Conservation (phyloP, 2,888 invertebrate genomes). For the Trissolcus brochymenae region DNA sequence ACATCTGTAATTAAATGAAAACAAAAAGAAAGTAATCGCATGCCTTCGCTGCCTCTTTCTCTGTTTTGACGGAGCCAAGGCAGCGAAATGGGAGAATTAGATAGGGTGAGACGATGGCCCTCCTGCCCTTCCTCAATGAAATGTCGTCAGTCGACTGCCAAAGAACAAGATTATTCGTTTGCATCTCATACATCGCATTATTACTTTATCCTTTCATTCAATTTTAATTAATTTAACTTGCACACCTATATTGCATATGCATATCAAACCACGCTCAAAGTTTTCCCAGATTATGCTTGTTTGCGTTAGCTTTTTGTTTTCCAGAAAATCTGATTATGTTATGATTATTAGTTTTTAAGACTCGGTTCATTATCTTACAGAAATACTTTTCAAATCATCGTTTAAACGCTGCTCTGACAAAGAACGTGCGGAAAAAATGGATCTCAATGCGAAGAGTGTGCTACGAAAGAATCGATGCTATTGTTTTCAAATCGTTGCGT, state of each 20-base stretch:
- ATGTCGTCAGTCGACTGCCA: constrained; percentile 68
- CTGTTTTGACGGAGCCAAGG: constrained; percentile 69
- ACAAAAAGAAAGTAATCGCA: constrained; percentile 76
- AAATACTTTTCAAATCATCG: too few species aligned
- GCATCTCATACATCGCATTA: constrained; percentile 55
- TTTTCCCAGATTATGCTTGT: too few species aligned
- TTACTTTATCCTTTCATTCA: constrained; percentile 51
- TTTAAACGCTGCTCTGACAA: too few species aligned
- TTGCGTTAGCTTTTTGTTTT: too few species aligned
- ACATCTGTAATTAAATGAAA: constrained; percentile 77
- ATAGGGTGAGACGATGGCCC: constrained; percentile 73
- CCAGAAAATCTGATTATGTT: too few species aligned
- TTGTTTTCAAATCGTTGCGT: constrained; percentile 50
- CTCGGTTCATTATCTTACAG: too few species aligned
- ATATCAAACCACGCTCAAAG: neutral
- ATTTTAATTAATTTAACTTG: constrained; percentile 52
- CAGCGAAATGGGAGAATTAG: constrained; percentile 74
- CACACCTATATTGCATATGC: constrained; percentile 29
- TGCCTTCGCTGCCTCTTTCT: constrained; percentile 58
- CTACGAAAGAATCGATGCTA: constrained; percentile 7
- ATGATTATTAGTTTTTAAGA: too few species aligned
- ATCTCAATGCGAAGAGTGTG: too few species aligned
- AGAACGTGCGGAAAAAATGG: too few species aligned
- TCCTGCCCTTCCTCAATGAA: constrained; percentile 71
- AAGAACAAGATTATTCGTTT: constrained; percentile 58